phyloP scores from a whole-genome alignment of 2,113 vertebrate genomes.

The Tachuris rubrigastra region DNA sequence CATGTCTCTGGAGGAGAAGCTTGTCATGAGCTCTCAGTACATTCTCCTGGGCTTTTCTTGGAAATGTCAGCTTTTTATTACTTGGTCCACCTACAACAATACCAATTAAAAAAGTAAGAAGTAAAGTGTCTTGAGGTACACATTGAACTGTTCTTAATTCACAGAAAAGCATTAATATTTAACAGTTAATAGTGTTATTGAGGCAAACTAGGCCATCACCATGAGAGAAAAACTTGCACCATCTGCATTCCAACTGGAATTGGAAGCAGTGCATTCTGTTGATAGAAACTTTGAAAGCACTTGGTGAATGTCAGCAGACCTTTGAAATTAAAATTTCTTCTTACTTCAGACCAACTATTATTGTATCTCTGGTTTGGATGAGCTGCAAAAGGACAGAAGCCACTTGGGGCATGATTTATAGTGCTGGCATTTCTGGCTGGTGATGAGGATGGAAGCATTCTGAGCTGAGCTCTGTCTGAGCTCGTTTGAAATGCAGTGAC shows the following conservation, averaged over 20 bases:
- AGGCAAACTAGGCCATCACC: conserved; percentile 47
- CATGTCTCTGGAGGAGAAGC: neutral
- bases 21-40: neutral
- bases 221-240: conserved; percentile 2
- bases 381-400: conserved; percentile 44
- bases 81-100: conserved; percentile 39
- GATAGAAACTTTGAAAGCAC: conserved; percentile 60
- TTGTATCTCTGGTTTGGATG: conserved; percentile 31
- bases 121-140: conserved; percentile 19
- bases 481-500: conserved; percentile 27
- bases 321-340: conserved; percentile 72
- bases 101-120: conserved; percentile 28
- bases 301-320: conserved; percentile 62
- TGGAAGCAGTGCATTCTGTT: conserved; percentile 46
- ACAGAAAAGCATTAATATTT: conserved; percentile 57
- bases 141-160: conserved; percentile 34
- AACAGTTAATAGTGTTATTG: conserved; percentile 36
- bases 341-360: conserved; percentile 31
- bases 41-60: neutral
- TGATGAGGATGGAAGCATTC: neutral
- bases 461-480: neutral
- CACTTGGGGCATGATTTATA: conserved; percentile 37
- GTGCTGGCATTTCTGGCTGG: conserved; percentile 45
- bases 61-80: conserved; percentile 17
- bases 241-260: conserved; percentile 42